Base-by-base conservation (phyloP, 2,113 vertebrate genomes). In the Sinocyclocheilus anshuiensis region DNA sequence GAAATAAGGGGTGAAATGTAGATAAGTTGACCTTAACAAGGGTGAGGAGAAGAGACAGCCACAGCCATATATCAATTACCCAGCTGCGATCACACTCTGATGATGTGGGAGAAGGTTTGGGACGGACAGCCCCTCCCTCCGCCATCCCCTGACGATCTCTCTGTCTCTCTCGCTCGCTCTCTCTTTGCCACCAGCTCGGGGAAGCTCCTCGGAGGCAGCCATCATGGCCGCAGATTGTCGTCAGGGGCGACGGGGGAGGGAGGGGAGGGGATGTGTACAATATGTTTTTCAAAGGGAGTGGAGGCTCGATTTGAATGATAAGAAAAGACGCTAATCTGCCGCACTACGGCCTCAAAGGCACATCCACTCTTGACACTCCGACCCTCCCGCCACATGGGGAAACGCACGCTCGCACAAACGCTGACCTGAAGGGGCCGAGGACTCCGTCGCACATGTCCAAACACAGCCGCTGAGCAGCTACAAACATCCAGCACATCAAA, bases 51-150 rank as follows among this genome's bases (percentile, higher is more conserved):
- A 88, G 92, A 90, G 92, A 93, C 91, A 93, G 88, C 90, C 16
- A 16, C 86, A 89, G 91, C 92, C 88, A 65, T 86, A 95, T 93
- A 94, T 95, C 95, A 93, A 92, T 93, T 93, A 94, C 90, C 81
- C 89, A 77, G 80, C 87, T 91, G 89, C 90, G 91, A 93, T 92
- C 92, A 91, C 88, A 88, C 85, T 89, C 91, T 90, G 91, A 91
- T 89, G 91, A 90, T 88, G 76, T 13, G 87, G 85, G 80, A 77
- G 88, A 84, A 84, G 86, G 84, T 83, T 82, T 77, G 71, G 50
- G 72, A 85, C 20, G 67, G 84, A 82, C 63, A 26, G 20, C 71
- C 86, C 81, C 85, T 86, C 53, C 71, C 84, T 77, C 83, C 22
- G 63, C 84, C 83, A 16, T 87, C 85, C 48, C 48, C 77, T 89